A percentile compares a stretch with the other conserved stretches of the same genome.
Conservation (phyloP, 2,797 vertebrate species). For the Limosa lapponica region DNA sequence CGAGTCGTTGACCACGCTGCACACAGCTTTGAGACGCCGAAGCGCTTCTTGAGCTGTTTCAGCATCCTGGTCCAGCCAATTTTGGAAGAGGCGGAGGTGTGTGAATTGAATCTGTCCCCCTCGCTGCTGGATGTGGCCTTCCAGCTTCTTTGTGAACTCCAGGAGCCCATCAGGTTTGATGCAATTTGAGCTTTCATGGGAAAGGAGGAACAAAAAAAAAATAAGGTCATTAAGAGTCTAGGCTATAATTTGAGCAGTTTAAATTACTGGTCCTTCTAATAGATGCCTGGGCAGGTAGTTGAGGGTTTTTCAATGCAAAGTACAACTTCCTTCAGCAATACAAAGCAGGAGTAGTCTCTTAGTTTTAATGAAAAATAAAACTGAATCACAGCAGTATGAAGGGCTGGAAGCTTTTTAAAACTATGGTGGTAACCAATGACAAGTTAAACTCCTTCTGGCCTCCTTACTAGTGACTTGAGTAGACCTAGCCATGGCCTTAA, state of each 20-base stretch:
- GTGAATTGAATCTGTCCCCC: conserved; percentile 73
- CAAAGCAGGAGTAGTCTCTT: background rate
- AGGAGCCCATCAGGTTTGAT: conserved; percentile 90
- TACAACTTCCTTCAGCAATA: background rate
- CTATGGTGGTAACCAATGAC: background rate
- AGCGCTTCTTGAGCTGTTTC: conserved; percentile 82
- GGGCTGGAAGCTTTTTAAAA: background rate
- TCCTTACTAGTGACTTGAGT: background rate
- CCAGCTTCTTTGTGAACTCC: conserved; percentile 83
- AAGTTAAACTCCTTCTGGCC: background rate
- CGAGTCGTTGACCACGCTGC: conserved; percentile 77
- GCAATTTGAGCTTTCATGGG: conserved; percentile 87
- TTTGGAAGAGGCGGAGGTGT: conserved; percentile 86
- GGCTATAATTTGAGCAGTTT: background rate
- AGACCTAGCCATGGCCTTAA: background rate
- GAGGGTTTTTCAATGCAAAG: background rate
- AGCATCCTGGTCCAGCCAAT: conserved; percentile 87
- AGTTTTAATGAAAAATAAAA: background rate
- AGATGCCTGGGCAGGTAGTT: background rate
- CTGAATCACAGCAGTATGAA: background rate
- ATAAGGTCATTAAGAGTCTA: background rate
- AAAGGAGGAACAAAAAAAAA: background rate
- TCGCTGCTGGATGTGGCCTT: conserved; percentile 67
- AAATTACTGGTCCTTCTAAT: background rate
- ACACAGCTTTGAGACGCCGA: conserved; percentile 77